Evolutionary conservation across 2,888 invertebrate species (phyloP), one percentile per base, ranked within the genome.

Genomic region (Timema cristinae): DNA sequence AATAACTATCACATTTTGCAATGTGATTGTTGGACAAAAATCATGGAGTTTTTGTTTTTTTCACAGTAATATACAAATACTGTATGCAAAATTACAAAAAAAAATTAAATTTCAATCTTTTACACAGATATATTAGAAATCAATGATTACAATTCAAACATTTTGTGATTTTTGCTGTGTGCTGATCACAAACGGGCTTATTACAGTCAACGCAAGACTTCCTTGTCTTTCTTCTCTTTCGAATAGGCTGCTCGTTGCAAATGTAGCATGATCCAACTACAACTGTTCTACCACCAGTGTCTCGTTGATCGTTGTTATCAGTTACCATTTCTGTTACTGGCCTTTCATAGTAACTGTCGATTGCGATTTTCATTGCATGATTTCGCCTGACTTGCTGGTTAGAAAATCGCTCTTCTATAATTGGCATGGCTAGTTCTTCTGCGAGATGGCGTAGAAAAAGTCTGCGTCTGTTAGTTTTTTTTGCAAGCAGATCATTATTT

Each of bases 61-160:
- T 15, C 66, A 8, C 66, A 66, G 66, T 66, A 66, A 66, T 66
- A 66, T 66, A 66, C 66, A 66, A 66, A 66, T 66, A 66, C 66
- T 66, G 66, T 66, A 11, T 66, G 66, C n/a, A 66, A 66, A 66
- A 32, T 66, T 32, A 66, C 16, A 66, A 66, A 6, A 66, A 66
- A 66, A 66, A 32, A 66, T 32, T 66, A 32, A 66, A 66, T 32
- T 11, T 66, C 47, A 7, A 66, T 32, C 13, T 47, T 66, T 66
- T 11, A 66, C 66, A 66, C 66, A 66, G 16, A 66, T 66, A 66
- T 66, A 66, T 66, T 66, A 66, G 16, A 66, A 66, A 66, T 66
- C 16, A 66, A 66, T 66, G 66, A 66, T 66, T 66, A 8, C 66
- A 66, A 66, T 66, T 47, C 7, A 66, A 66, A 66, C 66, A 66